Base-by-base conservation (phyloP, 1,140 invertebrate genomes). In the Drosophila cardini region DNA sequence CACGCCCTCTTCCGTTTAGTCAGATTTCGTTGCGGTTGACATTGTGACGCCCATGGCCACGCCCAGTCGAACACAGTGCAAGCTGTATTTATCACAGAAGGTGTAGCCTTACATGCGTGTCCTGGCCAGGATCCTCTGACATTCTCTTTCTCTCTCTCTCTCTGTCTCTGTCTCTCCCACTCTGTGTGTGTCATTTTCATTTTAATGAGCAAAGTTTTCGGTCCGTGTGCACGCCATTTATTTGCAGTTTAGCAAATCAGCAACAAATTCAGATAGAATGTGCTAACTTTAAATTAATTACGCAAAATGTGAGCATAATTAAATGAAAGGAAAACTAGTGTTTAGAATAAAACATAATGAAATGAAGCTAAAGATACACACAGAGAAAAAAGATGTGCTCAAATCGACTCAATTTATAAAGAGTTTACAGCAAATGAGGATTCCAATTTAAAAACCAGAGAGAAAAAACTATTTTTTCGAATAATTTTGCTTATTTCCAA, bases 151-250 rank as follows among this genome's bases (percentile, higher is more conserved):
- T 11, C 32, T 18, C 18, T 55, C 36, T 68, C 56, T 50, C 38
- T 48, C 70, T 67, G 15, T 45, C 50, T 58, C 11, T 40, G 32
- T 38, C 46, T 18, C 43, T 45, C n/a, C 21, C 21, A 2, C 21
- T 60, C 21, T 43, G 60, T 18, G 46, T 43, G 42, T 55, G 73
- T 58, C 73, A 68, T 52, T 80, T 57, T 57, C 78, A 79, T 86
- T 86, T 86, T 86, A 86, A 86, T 86, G 83, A 87, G 83, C 72
- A 87, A 83, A 85, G 60, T 85, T 84, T 26, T 84, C 67, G 38
- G 61, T 62, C 43, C 46, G 63, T 60, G 10, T 67, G 32, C 34
- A 55, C 56, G 63, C 58, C 77, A 80, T 84, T 84, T 84, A 74
- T 85, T 80, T 80, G 81, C 67, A 69, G 77, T 85, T 85, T 50